Evolutionary conservation across 2,113 vertebrate genomes (phyloP).

Genomic region (Tonatia bakeri): DNA sequence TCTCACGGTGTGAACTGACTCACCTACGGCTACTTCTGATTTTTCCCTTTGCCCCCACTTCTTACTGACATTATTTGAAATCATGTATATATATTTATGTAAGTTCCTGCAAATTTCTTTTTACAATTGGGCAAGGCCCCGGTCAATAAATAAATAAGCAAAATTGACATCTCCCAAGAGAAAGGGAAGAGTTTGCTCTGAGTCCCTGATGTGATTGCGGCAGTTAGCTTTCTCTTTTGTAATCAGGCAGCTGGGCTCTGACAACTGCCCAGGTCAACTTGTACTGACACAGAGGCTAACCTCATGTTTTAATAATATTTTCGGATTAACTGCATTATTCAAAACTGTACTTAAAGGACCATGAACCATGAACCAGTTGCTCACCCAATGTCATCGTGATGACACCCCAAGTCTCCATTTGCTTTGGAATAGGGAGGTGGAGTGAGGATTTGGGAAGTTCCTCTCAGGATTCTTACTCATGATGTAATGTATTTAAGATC

Average conservation of each 20-base stretch:
- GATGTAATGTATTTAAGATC: background rate
- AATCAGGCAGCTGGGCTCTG: background rate
- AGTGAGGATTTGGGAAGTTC: background rate
- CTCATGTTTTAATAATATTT: slow-evolving; percentile 54
- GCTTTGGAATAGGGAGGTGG: background rate
- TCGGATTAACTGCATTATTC: slow-evolving; percentile 55
- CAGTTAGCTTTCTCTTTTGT: background rate
- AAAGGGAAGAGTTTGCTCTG: background rate
- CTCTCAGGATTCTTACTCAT: background rate
- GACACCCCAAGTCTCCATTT: background rate
- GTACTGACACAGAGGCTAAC: slow-evolving; percentile 23
- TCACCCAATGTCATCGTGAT: background rate
- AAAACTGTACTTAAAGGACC: slow-evolving; percentile 16
- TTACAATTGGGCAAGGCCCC: background rate
- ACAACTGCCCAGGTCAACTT: slow-evolving; percentile 39
- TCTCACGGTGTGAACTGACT: background rate
- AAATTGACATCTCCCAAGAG: background rate
- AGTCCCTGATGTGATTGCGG: background rate
- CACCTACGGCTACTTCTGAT: background rate
- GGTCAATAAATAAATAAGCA: background rate
- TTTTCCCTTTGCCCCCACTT: background rate
- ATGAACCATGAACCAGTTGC: slow-evolving; percentile 33
- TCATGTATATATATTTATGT: background rate
- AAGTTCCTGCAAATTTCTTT: background rate
- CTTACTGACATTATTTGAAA: background rate